Evolutionary conservation across 2,888 invertebrate species (phyloP).

Genomic region (Philopedon plagiatum): DNA sequence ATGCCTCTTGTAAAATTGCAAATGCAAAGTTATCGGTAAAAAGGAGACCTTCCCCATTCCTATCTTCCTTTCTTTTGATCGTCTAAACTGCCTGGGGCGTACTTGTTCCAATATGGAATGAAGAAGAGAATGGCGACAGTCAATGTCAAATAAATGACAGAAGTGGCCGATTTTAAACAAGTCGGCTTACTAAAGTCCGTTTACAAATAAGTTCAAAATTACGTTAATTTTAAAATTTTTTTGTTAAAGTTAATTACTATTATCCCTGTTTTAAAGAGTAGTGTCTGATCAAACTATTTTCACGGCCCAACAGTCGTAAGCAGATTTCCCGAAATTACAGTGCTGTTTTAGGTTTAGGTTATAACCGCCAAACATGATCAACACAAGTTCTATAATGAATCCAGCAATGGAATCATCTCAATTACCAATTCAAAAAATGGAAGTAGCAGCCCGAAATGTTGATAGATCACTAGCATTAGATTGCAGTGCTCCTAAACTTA

Average conservation of each 20-base stretch:
- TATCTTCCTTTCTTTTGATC: no score
- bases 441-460: slow-evolving; percentile 84
- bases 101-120: no score
- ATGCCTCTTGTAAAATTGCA: no score
- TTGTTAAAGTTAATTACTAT: no score
- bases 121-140: neutral
- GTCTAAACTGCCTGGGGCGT: no score
- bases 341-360: slow-evolving; percentile 12
- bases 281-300: neutral
- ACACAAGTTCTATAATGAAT: slow-evolving; percentile 40
- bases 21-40: no score
- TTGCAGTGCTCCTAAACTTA: slow-evolving; percentile 79
- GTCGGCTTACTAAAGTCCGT: neutral
- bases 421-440: slow-evolving; percentile 75
- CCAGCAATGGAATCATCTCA: slow-evolving; percentile 58
- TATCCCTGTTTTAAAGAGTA: neutral
- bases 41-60: no score
- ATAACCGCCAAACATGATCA: slow-evolving; percentile 42
- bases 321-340: no score
- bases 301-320: no score
- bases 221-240: no score
- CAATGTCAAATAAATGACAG: neutral
- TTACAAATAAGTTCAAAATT: neutral
- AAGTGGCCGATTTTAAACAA: neutral
- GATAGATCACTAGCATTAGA: slow-evolving; percentile 82